These are phyloP conservation scores for Agonopterix arenella DNA, from an alignment of 2,888 invertebrate species.

Conservation along the genomic window DNA sequence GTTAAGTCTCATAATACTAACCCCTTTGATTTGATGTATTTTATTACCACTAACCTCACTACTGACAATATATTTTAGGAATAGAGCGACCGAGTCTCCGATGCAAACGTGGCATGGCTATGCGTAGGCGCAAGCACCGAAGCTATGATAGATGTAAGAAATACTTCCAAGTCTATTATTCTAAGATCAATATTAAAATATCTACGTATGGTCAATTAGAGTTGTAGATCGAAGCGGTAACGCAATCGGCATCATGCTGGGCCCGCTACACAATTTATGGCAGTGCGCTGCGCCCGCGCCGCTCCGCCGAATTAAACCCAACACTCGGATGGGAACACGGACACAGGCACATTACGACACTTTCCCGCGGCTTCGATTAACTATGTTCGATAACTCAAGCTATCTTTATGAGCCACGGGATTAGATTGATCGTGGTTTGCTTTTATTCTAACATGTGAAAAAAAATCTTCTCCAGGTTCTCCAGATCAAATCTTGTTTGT, in stretches of 20 bases:
- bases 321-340: constrained; percentile 3
- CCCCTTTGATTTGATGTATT: too few species aligned
- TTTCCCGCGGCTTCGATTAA: constrained; percentile 15
- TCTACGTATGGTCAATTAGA: constrained; percentile 47
- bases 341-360: constrained; percentile 8
- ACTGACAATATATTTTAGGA: too few species aligned
- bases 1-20: too few species aligned
- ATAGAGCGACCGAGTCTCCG: too few species aligned
- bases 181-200: constrained; percentile 27
- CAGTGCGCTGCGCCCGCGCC: constrained; percentile 25
- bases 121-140: not conserved
- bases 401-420: not conserved
- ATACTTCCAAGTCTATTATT: not conserved
- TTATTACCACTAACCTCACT: too few species aligned
- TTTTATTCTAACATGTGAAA: too few species aligned
- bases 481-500: too few species aligned
- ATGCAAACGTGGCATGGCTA: too few species aligned
- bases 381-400: constrained; percentile 13
- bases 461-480: too few species aligned
- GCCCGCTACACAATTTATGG: constrained; percentile 41
- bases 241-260: constrained; percentile 57
- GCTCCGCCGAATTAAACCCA: constrained; percentile 41
- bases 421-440: too few species aligned
- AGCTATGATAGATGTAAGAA: not conserved
- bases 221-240: constrained; percentile 15